phyloP scores from a whole-genome alignment of 2,797 vertebrate species.

The Eulemur albifrons region DNA sequence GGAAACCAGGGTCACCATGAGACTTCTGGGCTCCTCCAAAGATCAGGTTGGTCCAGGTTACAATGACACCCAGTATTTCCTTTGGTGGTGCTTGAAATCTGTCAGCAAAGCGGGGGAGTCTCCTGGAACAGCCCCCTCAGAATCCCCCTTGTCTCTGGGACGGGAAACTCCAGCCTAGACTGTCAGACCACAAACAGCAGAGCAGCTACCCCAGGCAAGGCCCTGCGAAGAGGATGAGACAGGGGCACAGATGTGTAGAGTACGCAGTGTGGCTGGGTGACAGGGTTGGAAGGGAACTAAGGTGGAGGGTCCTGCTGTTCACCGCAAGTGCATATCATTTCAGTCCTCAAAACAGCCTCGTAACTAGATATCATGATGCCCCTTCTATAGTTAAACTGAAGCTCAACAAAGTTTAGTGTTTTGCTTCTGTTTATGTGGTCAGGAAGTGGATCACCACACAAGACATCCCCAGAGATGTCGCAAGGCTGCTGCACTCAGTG shows the following conservation, averaged over 20 bases:
- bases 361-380: too few species aligned
- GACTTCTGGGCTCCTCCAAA: neutral
- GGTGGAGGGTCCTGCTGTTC: neutral
- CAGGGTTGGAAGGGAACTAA: neutral
- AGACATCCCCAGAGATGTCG: neutral
- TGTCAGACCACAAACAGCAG: neutral
- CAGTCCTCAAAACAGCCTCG: neutral
- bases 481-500: neutral
- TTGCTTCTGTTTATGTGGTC: neutral
- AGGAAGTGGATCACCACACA: neutral
- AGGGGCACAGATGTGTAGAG: neutral
- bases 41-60: neutral
- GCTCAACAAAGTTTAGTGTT: neutral
- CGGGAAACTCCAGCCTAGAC: neutral
- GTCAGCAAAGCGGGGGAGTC: neutral
- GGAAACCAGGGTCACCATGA: neutral
- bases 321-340: neutral
- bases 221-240: neutral
- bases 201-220: neutral
- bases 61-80: neutral
- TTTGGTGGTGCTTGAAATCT: neutral
- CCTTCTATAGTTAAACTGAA: neutral
- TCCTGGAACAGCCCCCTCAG: neutral
- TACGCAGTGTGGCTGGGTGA: neutral
- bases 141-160: neutral